Conservation (phyloP, 2,797 vertebrate species). For the Gymnodraco acuticeps region DNA sequence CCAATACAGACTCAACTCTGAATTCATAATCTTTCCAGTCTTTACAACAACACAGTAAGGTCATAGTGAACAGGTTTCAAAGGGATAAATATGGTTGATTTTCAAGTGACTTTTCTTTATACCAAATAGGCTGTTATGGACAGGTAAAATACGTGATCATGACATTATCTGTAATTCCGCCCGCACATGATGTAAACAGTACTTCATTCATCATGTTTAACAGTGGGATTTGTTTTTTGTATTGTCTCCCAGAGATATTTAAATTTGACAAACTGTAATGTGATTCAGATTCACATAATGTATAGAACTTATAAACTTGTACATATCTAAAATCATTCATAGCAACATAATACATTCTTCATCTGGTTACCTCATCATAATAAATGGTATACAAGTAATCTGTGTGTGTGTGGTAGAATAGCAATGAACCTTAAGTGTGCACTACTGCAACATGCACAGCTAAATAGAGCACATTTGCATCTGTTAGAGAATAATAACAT, state of each 20-base stretch:
- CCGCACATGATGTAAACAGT: not conserved
- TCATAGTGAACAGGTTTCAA: conserved; percentile 5
- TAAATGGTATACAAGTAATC: conserved; percentile 9
- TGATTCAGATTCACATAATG: not conserved
- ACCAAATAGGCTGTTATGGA: not conserved
- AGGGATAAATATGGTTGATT: conserved; percentile 28
- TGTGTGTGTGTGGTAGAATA: not conserved
- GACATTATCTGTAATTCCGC: conserved; percentile 1
- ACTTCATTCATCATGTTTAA: not conserved
- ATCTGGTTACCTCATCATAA: conserved; percentile 50
- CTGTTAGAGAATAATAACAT: not conserved
- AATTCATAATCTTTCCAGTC: conserved; percentile 30
- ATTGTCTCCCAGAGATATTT: conserved; percentile 22
- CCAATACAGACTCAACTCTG: conserved; percentile 31
- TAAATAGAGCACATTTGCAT: not conserved
- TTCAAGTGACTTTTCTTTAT: conserved; percentile 3
- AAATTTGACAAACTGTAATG: conserved; percentile 13
- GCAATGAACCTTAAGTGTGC: not conserved
- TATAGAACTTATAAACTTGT: conserved; percentile 6
- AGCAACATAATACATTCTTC: conserved; percentile 19
- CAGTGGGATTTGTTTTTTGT: conserved; percentile 14
- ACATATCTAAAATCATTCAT: conserved; percentile 3
- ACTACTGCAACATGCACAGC: not conserved
- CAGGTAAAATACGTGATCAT: not conserved
- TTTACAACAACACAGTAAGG: conserved; percentile 24